Conservation (phyloP, 2,113 vertebrate genomes). For the Ramphastos sulfuratus region DNA sequence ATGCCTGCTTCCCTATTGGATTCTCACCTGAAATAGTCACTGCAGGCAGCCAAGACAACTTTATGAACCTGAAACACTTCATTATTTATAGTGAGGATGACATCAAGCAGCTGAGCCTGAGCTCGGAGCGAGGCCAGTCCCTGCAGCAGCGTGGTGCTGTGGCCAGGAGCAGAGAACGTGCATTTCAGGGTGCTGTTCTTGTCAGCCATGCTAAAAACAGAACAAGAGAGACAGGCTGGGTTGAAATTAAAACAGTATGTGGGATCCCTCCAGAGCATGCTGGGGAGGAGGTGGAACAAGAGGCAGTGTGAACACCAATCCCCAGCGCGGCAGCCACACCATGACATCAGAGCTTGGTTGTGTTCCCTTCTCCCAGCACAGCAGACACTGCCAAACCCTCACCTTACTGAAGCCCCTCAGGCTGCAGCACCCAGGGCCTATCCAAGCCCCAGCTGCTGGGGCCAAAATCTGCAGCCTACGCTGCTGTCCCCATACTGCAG, state of each 20-base stretch:
- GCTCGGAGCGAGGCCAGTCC: constrained; percentile 89
- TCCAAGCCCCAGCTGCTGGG: neutral
- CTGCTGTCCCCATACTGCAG: neutral
- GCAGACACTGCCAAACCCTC: neutral
- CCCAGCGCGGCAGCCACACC: constrained; percentile 5
- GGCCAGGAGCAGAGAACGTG: constrained; percentile 92
- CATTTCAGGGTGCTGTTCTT: constrained; percentile 90
- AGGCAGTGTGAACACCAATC: neutral
- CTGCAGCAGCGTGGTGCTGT: constrained; percentile 91
- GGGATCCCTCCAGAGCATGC: neutral
- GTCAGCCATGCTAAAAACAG: constrained; percentile 88
- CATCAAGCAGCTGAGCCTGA: constrained; percentile 93
- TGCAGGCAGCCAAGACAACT: constrained; percentile 96
- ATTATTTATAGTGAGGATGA: constrained; percentile 89
- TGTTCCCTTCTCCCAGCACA: neutral
- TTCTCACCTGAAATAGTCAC: constrained; percentile 97
- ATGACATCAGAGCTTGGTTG: neutral
- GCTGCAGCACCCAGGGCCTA: neutral
- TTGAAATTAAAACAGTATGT: neutral
- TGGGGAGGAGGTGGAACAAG: neutral
- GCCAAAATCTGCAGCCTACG: neutral
- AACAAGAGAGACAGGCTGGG: constrained; percentile 56
- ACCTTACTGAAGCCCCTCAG: neutral
- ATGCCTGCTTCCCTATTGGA: neutral
- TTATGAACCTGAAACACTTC: constrained; percentile 95